Conservation (phyloP, 2,888 invertebrate genomes). For the Oscheius myriophilus region DNA sequence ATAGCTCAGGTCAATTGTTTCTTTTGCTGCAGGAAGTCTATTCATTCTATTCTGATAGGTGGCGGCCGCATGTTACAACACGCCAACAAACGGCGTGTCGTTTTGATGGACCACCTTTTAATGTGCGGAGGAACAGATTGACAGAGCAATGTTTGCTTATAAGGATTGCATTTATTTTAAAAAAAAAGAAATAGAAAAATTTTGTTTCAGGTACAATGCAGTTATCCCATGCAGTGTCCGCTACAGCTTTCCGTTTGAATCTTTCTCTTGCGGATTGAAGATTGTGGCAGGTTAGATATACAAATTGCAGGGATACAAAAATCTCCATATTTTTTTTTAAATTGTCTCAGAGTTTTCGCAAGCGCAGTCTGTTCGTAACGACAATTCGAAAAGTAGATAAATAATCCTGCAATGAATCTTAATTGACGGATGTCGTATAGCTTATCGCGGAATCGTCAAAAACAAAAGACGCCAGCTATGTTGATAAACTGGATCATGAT, state of each 20-base stretch:
- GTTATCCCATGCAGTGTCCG: conserved; percentile 4
- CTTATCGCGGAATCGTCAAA: too few species aligned
- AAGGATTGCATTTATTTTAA: too few species aligned
- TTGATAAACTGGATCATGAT: too few species aligned
- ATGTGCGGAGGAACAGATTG: neutral
- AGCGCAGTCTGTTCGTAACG: too few species aligned
- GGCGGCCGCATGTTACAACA: conserved; percentile 19
- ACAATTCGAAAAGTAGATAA: too few species aligned
- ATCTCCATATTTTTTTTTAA: too few species aligned
- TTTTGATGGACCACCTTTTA: conserved; percentile 22
- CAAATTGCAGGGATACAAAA: neutral
- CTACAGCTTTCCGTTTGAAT: conserved; percentile 14
- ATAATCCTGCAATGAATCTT: too few species aligned
- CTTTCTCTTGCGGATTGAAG: conserved; percentile 18
- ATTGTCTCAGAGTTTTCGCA: too few species aligned
- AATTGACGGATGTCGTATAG: too few species aligned
- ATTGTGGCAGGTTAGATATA: conserved; percentile 15
- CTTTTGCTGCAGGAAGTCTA: neutral
- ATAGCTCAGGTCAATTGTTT: neutral
- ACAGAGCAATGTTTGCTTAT: neutral
- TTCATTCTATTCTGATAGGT: conserved; percentile 17
- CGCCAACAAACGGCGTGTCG: conserved; percentile 27
- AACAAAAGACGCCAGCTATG: too few species aligned
- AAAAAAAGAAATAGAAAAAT: neutral
- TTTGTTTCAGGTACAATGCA: conserved; percentile 13